Evolutionary conservation across 2,888 invertebrate species (phyloP), one percentile per base, ranked within the genome.

Genomic region (Oscheius myriophilus): DNA sequence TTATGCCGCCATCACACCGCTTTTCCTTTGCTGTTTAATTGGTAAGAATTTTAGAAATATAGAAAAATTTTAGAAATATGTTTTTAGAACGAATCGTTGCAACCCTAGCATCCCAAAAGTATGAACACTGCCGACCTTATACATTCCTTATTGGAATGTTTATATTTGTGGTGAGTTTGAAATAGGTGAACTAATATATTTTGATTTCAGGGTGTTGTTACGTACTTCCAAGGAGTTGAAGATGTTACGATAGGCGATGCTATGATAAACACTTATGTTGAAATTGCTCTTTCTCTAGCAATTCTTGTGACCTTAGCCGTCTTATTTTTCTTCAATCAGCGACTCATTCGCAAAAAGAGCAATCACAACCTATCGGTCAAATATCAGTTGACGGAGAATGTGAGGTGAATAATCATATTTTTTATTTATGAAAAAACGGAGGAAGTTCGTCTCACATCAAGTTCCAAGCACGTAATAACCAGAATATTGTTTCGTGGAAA

Each of bases 21-120:
- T 63, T 1, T 63, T 63, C 52, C 53, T 63, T 16, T 41, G 52
- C 4, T 63, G 63, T 39, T 41, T 63, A 25, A 63, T 63, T 11
- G 63, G 63, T 63, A 49, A 42, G 33, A 6, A 25, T 25, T 14
- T 3, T 2, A 6, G 12, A 54, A 25, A 18, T 4, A 43, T 16
- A 43, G n/a, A 2, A 18, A 25, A n/a, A n/a, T n/a, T 39, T 11
- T 18, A 18, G n/a, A 52, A 14, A 4, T 52, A 52, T n/a, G 11
- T 12, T 14, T 49, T 46, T 26, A 61, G 61, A 61, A 33, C 21
- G 61, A 25, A 49, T 26, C 16, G 61, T 49, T 2, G 61, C 61
- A 18, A 61, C 61, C 1, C 4, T 61, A 9, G 46, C 46, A 14
- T 61, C 61, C 9, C 46, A 61, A 26, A 49, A 39, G 33, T 61